A percentile compares a stretch with the other conserved stretches of the same genome.
Evolutionary conservation across 2,888 invertebrate genomes (phyloP).

Genomic region (Megalurothrips usitatus): DNA sequence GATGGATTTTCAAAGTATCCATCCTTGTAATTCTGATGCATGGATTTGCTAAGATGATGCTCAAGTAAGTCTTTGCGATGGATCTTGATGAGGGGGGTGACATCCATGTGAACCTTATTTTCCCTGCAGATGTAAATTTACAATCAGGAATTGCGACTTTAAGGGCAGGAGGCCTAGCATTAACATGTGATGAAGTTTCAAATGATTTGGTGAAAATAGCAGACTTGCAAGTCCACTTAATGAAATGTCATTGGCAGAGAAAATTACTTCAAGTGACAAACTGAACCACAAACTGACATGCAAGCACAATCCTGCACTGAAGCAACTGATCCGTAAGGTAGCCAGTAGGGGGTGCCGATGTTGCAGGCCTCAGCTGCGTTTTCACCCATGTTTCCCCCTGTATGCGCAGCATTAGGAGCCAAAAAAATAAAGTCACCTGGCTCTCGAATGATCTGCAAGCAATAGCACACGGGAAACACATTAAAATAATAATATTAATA

Average conservation of each 20-base stretch:
- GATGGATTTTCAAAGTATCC: background rate
- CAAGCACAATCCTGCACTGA: background rate
- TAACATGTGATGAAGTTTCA: no score
- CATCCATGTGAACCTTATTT: constrained; percentile 4
- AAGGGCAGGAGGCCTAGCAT: background rate
- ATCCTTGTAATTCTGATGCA: background rate
- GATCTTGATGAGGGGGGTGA: background rate
- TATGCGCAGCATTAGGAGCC: background rate
- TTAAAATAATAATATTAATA: no score
- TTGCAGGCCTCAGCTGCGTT: background rate
- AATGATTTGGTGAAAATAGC: no score
- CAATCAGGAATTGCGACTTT: background rate
- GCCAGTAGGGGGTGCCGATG: background rate
- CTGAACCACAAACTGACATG: background rate
- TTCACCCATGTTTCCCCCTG: background rate
- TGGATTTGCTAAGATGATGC: background rate
- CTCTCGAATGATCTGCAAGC: background rate
- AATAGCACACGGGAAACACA: no score
- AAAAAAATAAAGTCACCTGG: constrained; percentile 3
- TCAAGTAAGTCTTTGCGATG: background rate
- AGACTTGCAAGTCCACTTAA: background rate
- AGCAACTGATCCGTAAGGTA: background rate
- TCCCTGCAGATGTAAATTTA: background rate
- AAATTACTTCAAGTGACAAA: background rate
- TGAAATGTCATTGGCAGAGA: background rate